A percentile compares a stretch with the other conserved stretches of the same genome.
Conservation (phyloP, 2,113 vertebrate genomes). For the Chinchilla lanigera region DNA sequence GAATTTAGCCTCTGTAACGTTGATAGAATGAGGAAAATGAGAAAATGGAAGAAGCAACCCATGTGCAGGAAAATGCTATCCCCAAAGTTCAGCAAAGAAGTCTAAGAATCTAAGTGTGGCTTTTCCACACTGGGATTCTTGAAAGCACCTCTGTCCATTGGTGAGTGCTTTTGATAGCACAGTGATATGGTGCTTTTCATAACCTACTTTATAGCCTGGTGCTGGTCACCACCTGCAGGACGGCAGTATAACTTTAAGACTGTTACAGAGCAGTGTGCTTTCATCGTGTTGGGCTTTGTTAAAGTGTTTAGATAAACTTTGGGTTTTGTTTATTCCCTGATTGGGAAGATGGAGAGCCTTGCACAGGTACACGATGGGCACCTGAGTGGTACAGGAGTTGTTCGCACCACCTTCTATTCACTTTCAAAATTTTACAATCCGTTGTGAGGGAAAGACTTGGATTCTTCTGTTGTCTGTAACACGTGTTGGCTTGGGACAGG, state of each 20-base stretch:
- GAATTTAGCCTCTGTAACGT: background rate
- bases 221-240: background rate
- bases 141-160: background rate
- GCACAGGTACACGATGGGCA: background rate
- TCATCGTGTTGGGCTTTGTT: background rate
- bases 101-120: background rate
- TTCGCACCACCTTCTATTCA: background rate
- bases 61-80: background rate
- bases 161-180: background rate
- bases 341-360: background rate
- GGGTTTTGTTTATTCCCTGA: background rate
- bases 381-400: background rate
- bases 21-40: background rate
- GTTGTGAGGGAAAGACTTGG: background rate
- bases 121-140: background rate
- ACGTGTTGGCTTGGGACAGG: no score
- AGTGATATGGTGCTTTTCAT: background rate
- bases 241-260: background rate
- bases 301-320: background rate
- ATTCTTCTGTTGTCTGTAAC: background rate
- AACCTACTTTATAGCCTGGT: background rate
- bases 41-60: background rate
- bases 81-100: background rate
- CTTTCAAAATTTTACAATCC: background rate
- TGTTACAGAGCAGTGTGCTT: background rate